Evolutionary conservation across 2,113 vertebrate genomes (phyloP), one percentile per base, ranked within the genome.

Genomic region (Cygnus buccinator): DNA sequence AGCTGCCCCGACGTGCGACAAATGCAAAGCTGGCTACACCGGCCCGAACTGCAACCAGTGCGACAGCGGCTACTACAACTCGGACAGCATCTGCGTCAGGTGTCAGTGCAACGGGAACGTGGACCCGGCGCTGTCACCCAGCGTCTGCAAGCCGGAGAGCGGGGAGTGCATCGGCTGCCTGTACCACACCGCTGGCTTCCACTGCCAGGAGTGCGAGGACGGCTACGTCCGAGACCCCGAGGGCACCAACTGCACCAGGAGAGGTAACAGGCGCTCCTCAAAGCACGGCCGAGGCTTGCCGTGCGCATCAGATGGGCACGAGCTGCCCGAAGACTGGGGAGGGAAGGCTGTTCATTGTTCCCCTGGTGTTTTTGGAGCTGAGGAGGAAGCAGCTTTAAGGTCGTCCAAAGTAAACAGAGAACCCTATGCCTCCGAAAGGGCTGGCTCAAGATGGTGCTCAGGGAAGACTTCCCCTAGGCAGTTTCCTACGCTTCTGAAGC

Each of bases 41-140:
- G 98, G 99, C 59, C 87, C 63, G 7, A 98, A 97, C 87, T 99
- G 99, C 90, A 98, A 98, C 76, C 76, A 66, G 31, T 99, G 99
- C 87, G 96, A 91, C 61, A 89, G 97, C 1, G 99, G 99, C 85
- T 99, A 98, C 97, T 99, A 98, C 97, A 98, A 98, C 96, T 97
- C 97, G 0, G 98, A 98, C 68, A 98, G 98, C 80, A 95, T 97
- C 74, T 99, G 99, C 8, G 84, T 97, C 15, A 96, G 92, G 3
- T 99, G 99, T 26, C 87, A 98, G 7, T 99, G 99, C 97, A 98
- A 98, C 0, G 98, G 98, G 25, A 99, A 99, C 1, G 98, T 98
- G 43, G 98, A 99, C 90, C 98, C 97, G 1, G 83, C 7, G 8
- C 98, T 78, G 35, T 97, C 97, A 1, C 95, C 97, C 13, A 76